phyloP scores from a whole-genome alignment of 1,140 invertebrate genomes.

The Linepithema humile region DNA sequence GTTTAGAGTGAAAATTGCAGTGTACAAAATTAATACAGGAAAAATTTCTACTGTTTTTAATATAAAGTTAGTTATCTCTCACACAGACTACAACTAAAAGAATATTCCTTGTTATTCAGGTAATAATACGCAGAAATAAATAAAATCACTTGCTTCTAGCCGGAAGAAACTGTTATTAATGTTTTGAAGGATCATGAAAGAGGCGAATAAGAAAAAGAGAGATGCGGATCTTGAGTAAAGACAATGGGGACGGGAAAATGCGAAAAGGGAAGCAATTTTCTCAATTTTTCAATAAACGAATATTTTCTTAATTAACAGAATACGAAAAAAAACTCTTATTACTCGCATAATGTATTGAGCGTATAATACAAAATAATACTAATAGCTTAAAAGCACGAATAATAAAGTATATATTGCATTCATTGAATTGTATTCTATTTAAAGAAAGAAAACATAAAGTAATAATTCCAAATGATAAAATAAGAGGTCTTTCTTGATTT shows the following conservation, averaged over 20 bases:
- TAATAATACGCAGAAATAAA: background rate
- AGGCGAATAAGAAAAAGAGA: background rate
- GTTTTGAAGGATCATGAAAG: background rate
- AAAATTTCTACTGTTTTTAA: constrained; percentile 3
- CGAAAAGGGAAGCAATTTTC: background rate
- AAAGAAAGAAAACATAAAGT: background rate
- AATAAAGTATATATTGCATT: background rate
- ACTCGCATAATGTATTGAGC: background rate
- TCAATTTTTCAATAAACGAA: constrained; percentile 19
- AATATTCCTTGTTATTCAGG: background rate
- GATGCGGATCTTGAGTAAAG: background rate
- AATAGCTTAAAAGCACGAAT: background rate
- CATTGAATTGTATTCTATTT: background rate
- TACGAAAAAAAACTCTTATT: background rate
- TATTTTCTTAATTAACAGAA: background rate
- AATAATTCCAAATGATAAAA: background rate
- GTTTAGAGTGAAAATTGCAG: background rate
- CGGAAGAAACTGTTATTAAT: background rate
- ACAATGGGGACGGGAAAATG: background rate
- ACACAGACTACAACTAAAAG: background rate
- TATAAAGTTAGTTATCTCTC: background rate
- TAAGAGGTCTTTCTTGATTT: background rate
- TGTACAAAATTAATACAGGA: background rate
- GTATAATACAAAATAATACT: too few relatives aligned
- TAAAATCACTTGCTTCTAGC: background rate